Evolutionary conservation across 2,113 vertebrate species (phyloP), one percentile per base, ranked within the genome.

Genomic region (Pelodiscus sinensis): DNA sequence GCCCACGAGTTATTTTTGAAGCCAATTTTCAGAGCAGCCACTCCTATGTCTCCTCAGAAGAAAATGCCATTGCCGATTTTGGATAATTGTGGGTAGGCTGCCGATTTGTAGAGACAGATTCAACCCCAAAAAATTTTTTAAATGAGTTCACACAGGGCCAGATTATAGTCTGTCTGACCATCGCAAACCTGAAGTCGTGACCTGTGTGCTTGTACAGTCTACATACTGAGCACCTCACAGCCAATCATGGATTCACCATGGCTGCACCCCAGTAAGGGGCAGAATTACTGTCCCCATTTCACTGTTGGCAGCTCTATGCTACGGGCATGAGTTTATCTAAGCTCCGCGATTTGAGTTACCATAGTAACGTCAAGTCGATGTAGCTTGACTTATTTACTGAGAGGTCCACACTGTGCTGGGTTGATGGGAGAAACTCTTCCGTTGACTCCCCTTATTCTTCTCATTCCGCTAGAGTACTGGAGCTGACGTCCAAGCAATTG

Each of bases 1-100:
- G 96, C 90, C 38, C 85, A 2, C n/a, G 73, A 92, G 68, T 97
- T 92, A 86, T 93, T 97, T 94, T 94, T 85, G 87, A 51, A 58
- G 21, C 25, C 71, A 10, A 24, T 54, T 38, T 19, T 5, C 19
- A 5, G 51, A 55, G 55, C 7, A n/a, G 55, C 50, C 4, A 8
- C 38, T 31, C 8, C 24, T 7, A 4, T 24, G 13, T 8, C 21
- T 31, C 44, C 1, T 31, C 38, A 14, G 44, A 25, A 50, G 38
- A 77, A 50, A 77, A 22, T 27, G 21, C 50, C 44, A 5, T 22
- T 14, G 11, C 12, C 65, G 19, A 4, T 71, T 71, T 44, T 44
- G 73, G 35, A 24, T 38, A 2, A 22, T 15, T 25, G 38, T 6
- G 6, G 50, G 73, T 10, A 71, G 65, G 29, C 62, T 65, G 62